Percentiles rank a stretch among this genome's conserved stretches.
phyloP scores from a whole-genome alignment of 2,113 vertebrate genomes.

The Dicerorhinus sumatrensis region DNA sequence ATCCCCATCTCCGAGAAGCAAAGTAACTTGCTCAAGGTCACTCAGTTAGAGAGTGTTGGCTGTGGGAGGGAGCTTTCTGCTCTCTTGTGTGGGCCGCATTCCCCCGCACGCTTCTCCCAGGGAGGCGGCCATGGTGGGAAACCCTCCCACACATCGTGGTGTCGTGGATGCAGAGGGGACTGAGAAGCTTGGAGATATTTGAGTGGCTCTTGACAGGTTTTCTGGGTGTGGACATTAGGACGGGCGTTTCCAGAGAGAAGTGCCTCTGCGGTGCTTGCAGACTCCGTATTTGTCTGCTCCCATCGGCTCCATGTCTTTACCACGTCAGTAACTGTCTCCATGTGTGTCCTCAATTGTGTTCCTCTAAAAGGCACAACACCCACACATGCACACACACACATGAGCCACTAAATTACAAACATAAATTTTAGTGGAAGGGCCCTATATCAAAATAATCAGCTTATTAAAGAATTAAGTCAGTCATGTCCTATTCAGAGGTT shows the following conservation, averaged over 20 bases:
- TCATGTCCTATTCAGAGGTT: background rate
- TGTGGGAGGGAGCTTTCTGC: background rate
- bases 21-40: background rate
- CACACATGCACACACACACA: background rate
- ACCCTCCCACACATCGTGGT: background rate
- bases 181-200: background rate
- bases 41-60: background rate
- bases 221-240: background rate
- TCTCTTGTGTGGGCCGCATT: fast-evolving
- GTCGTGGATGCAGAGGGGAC: too few species aligned
- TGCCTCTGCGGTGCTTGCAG: background rate
- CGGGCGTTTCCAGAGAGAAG: background rate
- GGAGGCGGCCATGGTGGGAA: fast-evolving
- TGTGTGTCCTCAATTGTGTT: background rate
- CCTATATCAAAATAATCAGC: background rate
- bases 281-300: background rate
- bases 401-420: background rate
- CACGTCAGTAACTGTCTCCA: background rate
- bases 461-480: too few species aligned
- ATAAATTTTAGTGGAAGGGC: background rate
- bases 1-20: constrained; percentile 9
- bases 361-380: background rate
- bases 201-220: background rate
- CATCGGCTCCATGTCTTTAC: background rate
- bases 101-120: background rate